Percentiles rank a stretch among this genome's conserved stretches.
These are phyloP conservation scores for Halictus quadricinctus DNA, from an alignment of 2,888 invertebrate species.

Conservation along the genomic window DNA sequence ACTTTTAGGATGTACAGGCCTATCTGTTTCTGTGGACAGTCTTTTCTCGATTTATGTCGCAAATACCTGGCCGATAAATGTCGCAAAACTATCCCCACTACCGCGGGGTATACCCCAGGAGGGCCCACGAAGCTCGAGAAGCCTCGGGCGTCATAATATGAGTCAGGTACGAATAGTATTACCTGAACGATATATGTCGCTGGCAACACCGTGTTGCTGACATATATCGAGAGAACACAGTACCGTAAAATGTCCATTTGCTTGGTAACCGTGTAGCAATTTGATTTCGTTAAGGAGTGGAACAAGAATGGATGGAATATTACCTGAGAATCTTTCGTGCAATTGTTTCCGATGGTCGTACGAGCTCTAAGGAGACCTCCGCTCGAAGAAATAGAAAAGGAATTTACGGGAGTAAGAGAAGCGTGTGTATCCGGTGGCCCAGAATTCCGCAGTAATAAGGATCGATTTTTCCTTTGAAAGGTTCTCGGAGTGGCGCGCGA, in stretches of 20 bases:
- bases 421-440: background rate
- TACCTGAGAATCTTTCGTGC: background rate
- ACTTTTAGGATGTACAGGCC: background rate
- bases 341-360: background rate
- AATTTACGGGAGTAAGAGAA: background rate
- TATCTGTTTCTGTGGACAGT: background rate
- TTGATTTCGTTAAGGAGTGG: background rate
- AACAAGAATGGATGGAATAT: background rate
- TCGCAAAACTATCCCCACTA: too few relatives aligned
- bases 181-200: too few relatives aligned
- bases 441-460: background rate
- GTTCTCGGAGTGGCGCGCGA: background rate
- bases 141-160: too few relatives aligned
- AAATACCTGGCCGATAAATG: too few relatives aligned
- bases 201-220: too few relatives aligned
- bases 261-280: background rate
- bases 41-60: too few relatives aligned
- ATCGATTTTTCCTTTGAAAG: background rate
- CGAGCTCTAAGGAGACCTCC: background rate
- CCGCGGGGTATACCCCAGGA: too few relatives aligned
- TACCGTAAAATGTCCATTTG: background rate
- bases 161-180: too few relatives aligned
- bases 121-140: too few relatives aligned
- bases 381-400: background rate
- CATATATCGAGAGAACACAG: too few relatives aligned